Evolutionary conservation across 2,888 invertebrate genomes (phyloP).

Genomic region (Masnerella sp.): DNA sequence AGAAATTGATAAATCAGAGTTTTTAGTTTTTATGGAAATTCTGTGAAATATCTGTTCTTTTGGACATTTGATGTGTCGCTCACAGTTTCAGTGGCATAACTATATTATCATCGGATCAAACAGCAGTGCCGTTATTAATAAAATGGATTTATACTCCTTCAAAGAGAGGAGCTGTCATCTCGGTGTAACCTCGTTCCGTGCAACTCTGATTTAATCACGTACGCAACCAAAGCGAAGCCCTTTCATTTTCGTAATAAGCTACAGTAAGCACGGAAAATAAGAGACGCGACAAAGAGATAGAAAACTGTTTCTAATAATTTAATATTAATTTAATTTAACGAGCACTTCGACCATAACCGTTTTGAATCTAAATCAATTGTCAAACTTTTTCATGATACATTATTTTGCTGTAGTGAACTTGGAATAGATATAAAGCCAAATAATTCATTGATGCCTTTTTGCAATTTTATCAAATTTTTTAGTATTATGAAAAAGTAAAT

Average conservation of each 20-base stretch:
- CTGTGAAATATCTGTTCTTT: not conserved
- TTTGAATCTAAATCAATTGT: not conserved
- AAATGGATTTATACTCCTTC: slow-evolving; percentile 69
- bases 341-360: not conserved
- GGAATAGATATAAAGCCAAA: no score
- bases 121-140: slow-evolving; percentile 71
- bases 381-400: not conserved
- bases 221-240: slow-evolving; percentile 67
- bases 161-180: slow-evolving; percentile 62
- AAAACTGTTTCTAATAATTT: slow-evolving; percentile 38
- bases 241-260: slow-evolving; percentile 69
- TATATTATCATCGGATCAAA: slow-evolving; percentile 73
- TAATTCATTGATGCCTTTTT: no score
- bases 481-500: no score
- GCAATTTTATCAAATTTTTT: no score
- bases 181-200: slow-evolving; percentile 70
- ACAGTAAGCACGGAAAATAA: slow-evolving; percentile 46
- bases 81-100: slow-evolving; percentile 60
- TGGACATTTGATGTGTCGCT: slow-evolving; percentile 16
- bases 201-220: slow-evolving; percentile 71
- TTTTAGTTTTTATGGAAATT: no score
- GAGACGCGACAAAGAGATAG: slow-evolving; percentile 29
- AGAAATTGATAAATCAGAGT: no score
- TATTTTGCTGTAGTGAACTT: no score
- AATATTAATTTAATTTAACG: slow-evolving; percentile 20